These are phyloP conservation scores for Crossaster papposus DNA, from an alignment of 53 echinoderm and acorn worm genomes.

Conservation along the genomic window DNA sequence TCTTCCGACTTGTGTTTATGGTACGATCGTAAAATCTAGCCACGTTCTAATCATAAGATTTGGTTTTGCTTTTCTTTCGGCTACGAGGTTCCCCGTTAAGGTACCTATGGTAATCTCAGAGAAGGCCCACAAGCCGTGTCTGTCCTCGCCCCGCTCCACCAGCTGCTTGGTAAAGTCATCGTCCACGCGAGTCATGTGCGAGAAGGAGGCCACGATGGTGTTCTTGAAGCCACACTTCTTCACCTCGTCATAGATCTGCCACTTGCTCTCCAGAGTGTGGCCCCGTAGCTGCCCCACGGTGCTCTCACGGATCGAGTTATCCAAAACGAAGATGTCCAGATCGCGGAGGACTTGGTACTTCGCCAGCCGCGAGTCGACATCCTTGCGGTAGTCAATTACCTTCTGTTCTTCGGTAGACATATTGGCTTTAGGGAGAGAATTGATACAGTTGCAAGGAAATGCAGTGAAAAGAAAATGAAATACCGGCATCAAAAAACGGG, in stretches of 20 bases:
- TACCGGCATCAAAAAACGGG: no score
- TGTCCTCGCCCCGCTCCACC: constrained; percentile 56
- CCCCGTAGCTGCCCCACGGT: constrained; percentile 65
- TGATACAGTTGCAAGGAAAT: not conserved
- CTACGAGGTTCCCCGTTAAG: not conserved
- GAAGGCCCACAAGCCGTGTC: constrained; percentile 58
- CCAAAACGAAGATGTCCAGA: constrained; percentile 64
- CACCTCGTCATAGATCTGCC: constrained; percentile 70
- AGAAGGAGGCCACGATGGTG: constrained; percentile 68
- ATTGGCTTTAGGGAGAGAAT: not conserved
- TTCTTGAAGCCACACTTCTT: constrained; percentile 68
- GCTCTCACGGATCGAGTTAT: constrained; percentile 68
- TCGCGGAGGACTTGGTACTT: constrained; percentile 53
- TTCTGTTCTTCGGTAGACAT: not conserved
- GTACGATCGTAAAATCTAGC: no score
- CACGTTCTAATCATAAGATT: not conserved
- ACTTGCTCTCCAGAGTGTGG: constrained; percentile 72
- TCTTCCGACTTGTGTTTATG: no score
- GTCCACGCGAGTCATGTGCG: constrained; percentile 42
- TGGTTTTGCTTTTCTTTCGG: not conserved
- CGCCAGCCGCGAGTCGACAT: constrained; percentile 29
- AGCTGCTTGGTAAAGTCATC: constrained; percentile 65
- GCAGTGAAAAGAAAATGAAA: no score
- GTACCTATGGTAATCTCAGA: constrained; percentile 64
- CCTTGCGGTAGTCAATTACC: constrained; percentile 5